A percentile compares a stretch with the other conserved stretches of the same genome.
phyloP scores from a whole-genome alignment of 2,888 invertebrate genomes.

The Plebejus melissa region DNA sequence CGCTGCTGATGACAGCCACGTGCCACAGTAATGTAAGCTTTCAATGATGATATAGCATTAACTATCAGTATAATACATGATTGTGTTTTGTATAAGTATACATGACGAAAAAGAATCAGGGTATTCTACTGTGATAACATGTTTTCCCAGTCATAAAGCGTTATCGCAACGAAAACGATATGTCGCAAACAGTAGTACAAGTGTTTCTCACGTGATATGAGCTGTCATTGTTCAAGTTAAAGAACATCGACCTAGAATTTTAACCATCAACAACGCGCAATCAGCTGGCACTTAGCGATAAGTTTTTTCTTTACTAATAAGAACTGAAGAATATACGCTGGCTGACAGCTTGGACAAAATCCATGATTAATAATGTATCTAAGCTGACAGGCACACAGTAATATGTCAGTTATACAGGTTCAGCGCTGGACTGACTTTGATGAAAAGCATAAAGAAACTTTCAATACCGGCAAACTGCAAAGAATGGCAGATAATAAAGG shows the following conservation, averaged over 20 bases:
- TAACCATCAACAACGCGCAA: not conserved
- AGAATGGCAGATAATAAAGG: no score
- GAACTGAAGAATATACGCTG: no score
- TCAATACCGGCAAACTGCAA: no score
- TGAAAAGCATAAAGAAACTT: no score
- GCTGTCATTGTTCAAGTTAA: slow-evolving; percentile 6
- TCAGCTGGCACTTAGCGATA: not conserved
- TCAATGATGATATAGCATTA: not conserved
- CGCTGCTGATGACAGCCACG: not conserved
- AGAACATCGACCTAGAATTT: slow-evolving; percentile 8
- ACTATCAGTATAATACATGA: not conserved
- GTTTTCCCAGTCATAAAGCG: slow-evolving; percentile 1
- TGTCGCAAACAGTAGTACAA: slow-evolving; percentile 3
- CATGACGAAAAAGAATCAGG: not conserved
- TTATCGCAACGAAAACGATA: not conserved
- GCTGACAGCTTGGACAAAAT: no score
- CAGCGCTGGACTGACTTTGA: no score
- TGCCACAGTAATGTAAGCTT: not conserved
- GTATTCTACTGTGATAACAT: not conserved
- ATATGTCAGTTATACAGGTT: no score
- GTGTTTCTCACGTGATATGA: slow-evolving; percentile 6
- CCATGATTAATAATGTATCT: no score
- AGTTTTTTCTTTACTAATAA: not conserved
- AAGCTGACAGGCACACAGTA: no score
- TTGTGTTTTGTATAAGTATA: not conserved